Evolutionary conservation across 2,113 vertebrate genomes (phyloP).

Genomic region (Eonycteris spelaea): DNA sequence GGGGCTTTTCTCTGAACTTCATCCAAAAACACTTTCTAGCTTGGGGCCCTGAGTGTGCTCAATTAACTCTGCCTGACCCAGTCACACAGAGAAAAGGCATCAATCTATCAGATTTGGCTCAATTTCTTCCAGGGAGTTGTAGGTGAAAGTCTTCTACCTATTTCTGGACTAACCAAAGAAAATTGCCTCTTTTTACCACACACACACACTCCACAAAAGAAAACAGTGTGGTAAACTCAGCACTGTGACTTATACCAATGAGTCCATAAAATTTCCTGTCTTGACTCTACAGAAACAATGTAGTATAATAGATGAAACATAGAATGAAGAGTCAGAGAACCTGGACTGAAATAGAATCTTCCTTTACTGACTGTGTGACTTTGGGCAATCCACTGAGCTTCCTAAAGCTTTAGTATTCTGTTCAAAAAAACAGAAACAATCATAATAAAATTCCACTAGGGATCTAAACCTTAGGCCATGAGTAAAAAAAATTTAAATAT

Average conservation of each 20-base stretch:
- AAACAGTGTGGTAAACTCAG: neutral
- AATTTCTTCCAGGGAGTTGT: neutral
- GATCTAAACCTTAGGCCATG: neutral
- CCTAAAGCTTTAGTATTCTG: neutral
- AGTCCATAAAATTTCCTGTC: neutral
- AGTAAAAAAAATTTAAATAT: neutral
- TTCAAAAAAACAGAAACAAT: neutral
- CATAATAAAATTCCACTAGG: neutral
- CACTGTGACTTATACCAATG: neutral
- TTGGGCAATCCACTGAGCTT: neutral
- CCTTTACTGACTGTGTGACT: neutral
- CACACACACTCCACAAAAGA: neutral
- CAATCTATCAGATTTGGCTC: slow-evolving; percentile 35
- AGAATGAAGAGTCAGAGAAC: neutral
- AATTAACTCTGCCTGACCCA: slow-evolving; percentile 69
- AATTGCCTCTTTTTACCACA: neutral
- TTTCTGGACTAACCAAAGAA: neutral
- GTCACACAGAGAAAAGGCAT: slow-evolving; percentile 37
- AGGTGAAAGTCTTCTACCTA: slow-evolving; percentile 26
- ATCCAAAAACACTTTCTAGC: slow-evolving; percentile 68
- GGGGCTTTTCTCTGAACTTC: slow-evolving; percentile 69
- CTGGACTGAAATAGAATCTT: neutral
- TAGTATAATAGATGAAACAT: neutral
- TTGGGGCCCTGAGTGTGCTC: slow-evolving; percentile 42
- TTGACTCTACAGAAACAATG: neutral